phyloP scores from a whole-genome alignment of 2,888 invertebrate genomes.

The Acronicta psi region DNA sequence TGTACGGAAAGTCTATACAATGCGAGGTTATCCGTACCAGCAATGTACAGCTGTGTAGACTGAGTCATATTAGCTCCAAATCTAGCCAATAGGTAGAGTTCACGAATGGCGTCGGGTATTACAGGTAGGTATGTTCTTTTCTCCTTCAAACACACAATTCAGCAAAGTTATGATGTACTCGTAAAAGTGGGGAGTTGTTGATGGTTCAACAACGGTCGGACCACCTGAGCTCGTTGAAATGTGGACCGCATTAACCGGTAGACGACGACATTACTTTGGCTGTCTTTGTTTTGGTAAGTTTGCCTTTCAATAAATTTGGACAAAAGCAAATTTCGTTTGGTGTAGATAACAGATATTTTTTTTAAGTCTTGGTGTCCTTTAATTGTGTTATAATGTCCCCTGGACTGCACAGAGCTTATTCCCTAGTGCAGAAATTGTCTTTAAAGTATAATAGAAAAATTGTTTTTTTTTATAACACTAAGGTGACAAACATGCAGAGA shows the following conservation, averaged over 20 bases:
- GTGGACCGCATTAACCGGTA: constrained; percentile 61
- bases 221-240: constrained; percentile 69
- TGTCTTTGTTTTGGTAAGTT: constrained; percentile 44
- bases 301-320: constrained; percentile 17
- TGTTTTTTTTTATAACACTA: too few species aligned
- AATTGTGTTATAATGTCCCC: too few species aligned
- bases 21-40: too few species aligned
- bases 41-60: too few species aligned
- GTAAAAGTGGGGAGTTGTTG: constrained; percentile 63
- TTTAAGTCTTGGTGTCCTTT: too few species aligned
- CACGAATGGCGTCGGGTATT: background rate
- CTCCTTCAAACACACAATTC: constrained; percentile 44
- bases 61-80: too few species aligned
- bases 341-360: too few species aligned
- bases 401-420: too few species aligned
- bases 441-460: too few species aligned
- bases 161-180: constrained; percentile 57
- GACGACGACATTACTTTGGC: constrained; percentile 52
- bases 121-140: constrained; percentile 18
- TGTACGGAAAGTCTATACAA: too few species aligned
- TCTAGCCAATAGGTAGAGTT: background rate
- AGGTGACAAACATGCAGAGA: too few species aligned
- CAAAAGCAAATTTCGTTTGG: background rate
- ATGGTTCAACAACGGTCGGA: constrained; percentile 54
- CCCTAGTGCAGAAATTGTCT: too few species aligned